Base-by-base conservation (phyloP, 2,113 vertebrate species). In the Egretta garzetta region DNA sequence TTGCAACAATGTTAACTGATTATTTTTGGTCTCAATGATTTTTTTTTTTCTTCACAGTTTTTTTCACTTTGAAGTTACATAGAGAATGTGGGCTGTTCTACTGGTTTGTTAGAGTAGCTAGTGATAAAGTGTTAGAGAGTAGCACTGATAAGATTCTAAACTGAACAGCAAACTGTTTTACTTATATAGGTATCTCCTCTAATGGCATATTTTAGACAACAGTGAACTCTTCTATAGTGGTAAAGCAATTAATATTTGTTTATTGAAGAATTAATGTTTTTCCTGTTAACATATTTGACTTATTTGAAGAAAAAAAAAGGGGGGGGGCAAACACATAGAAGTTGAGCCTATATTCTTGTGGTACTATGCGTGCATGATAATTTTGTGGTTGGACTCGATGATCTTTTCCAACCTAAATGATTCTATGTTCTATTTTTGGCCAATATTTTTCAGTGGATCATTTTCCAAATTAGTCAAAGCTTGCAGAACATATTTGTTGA, bases 11-110 rank as follows among this genome's bases (percentile, higher is more conserved):
- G 12, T 24, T 41, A 39, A 28, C 32, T 70, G 14, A 17, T 62
- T 62, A 15, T 27, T 35, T 66, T 32, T 6, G 2, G 3, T 58
- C 9, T 33, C 5, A 3, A 10, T 33, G 1, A 3, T 67, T 4
- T 35, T 43, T 24, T 20, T 24, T 21, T 49, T 50, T 37, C 12
- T 19, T 53, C 9, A 50, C 12, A 20, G 3, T 16, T 35, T 30
- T 43, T 88, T 79, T 66, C 11, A 21, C 74, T 80, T 63, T 80
- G 53, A 74, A 90, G 27, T 13, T 49, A 14, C 1, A 1, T 52
- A 27, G 14, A 74, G 11, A 56, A 22, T 56, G 11, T 63, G 76
- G 32, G 20, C 55, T 73, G 7, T 77, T 66, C 41, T 0, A 8
- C 18, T 39, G 20, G 12, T 55, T 60, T 71, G 17, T 71, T 88